Percentiles rank a stretch among this genome's conserved stretches.
phyloP scores from a whole-genome alignment of 2,797 vertebrate genomes.

The Anabas testudineus region DNA sequence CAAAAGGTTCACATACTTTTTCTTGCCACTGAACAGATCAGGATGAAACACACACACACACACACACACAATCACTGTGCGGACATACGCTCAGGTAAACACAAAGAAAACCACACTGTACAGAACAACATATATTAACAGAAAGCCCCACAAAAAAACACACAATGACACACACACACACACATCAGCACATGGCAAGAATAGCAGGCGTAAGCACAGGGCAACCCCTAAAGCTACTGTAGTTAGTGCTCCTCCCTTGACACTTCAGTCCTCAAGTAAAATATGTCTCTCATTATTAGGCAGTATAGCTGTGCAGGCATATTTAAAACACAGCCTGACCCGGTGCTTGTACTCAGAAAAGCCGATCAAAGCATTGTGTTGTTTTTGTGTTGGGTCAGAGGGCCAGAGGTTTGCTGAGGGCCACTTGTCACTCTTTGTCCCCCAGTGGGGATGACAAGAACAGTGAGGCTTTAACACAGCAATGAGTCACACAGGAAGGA shows the following conservation, averaged over 20 bases:
- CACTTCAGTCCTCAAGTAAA: constrained; percentile 67
- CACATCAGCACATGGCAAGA: neutral
- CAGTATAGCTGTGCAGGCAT: constrained; percentile 71
- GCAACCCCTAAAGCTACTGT: constrained; percentile 65
- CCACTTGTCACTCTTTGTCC: constrained; percentile 66
- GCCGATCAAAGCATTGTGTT: constrained; percentile 63
- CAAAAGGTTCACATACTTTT: too few species aligned
- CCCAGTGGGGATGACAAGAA: constrained; percentile 50
- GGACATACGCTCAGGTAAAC: constrained; percentile 22
- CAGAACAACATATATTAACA: constrained; percentile 17
- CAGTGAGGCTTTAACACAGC: constrained; percentile 57
- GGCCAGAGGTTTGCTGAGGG: constrained; percentile 56
- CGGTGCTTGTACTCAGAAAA: constrained; percentile 48
- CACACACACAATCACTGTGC: constrained; percentile 4
- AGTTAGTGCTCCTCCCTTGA: constrained; percentile 57
- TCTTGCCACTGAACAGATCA: neutral
- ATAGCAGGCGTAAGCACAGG: constrained; percentile 61
- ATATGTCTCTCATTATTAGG: constrained; percentile 75
- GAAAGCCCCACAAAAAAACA: constrained; percentile 6
- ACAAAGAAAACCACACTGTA: neutral
- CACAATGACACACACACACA: constrained; percentile 16
- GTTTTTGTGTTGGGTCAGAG: constrained; percentile 41
- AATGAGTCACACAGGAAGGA: constrained; percentile 75
- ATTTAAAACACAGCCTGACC: constrained; percentile 65
- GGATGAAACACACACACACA: constrained; percentile 22